Base-by-base conservation (phyloP, 2,113 vertebrate species). In the Tamias sibiricus region DNA sequence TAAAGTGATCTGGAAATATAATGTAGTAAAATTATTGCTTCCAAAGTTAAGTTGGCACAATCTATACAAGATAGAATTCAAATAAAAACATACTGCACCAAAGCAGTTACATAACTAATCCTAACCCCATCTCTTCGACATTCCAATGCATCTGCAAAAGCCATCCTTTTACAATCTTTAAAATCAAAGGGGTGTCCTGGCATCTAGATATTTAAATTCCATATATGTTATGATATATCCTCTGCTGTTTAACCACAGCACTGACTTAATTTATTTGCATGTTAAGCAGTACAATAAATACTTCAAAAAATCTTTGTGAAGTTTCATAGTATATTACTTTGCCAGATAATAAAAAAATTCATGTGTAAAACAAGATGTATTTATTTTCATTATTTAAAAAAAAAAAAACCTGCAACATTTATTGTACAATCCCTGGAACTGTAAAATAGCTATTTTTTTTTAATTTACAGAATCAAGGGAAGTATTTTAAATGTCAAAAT, bases 401-500 rank as follows among this genome's bases (percentile, higher is more conserved):
- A 87, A 76, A 37, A 49, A n/a, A n/a, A n/a, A n/a, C n/a, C n/a
- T 44, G 26, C 16, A 75, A 95, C 42, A 85, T 95, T 96, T 87
- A 92, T 84, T 62, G 94, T 95, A 91, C 10, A 97, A 81, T 88
- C 54, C 8, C 76, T 88, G 52, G 80, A 32, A 40, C 59, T 97
- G 96, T 77, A 35, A 97, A 97, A 98, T 17, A 95, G 79, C 40
- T 82, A 81, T 74, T 84, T 87, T 84, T 87, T 96, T 97, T 88
- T 40, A 90, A 69, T 8, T 97, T 62, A 97, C 24, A 97, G 76
- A 96, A 97, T 83, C 32, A 24, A 54, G 19, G 32, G 26, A 54
- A 74, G 7, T 44, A 82, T 94, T 97, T 89, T 97, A 88, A 94
- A 94, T 95, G 68, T 97, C 95, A 98, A 98, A 95, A 98, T 95